Percentiles rank a stretch among this genome's conserved stretches.
phyloP scores from a whole-genome alignment of 2,888 invertebrate species.

The Lasioglossum lativentre region DNA sequence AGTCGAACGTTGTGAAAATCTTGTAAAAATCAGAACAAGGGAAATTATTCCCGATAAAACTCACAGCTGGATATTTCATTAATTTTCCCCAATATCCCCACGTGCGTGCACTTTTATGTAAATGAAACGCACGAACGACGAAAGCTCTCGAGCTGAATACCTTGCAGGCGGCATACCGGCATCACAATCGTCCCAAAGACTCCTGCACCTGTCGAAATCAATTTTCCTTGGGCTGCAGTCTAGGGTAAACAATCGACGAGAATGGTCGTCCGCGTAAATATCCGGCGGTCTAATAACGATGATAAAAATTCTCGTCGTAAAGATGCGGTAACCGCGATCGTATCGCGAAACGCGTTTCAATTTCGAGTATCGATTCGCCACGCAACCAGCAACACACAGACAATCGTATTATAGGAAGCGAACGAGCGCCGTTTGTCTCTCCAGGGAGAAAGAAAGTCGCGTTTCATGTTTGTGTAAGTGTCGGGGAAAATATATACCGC shows the following conservation, averaged over 20 bases:
- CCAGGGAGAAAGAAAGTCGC: constrained; percentile 27
- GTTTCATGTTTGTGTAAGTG: constrained; percentile 8
- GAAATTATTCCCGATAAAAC: too few species aligned
- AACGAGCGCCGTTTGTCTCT: constrained; percentile 32
- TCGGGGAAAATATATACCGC: neutral
- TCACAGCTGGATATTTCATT: too few species aligned
- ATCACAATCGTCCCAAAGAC: neutral
- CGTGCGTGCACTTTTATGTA: too few species aligned
- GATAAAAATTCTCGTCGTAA: neutral
- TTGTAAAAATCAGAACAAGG: too few species aligned
- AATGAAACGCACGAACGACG: neutral
- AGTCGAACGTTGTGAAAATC: too few species aligned
- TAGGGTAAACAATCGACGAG: neutral
- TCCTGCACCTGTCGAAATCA: neutral
- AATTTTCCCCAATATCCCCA: too few species aligned
- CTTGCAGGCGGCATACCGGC: neutral
- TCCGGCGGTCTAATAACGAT: neutral
- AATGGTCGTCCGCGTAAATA: neutral
- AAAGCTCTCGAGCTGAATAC: neutral
- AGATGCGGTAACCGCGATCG: constrained; percentile 14
- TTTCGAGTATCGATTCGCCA: constrained; percentile 28
- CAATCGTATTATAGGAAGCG: constrained; percentile 26
- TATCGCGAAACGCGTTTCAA: constrained; percentile 4
- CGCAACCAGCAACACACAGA: neutral
- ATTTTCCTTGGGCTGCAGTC: neutral